Conservation (phyloP, 2,113 vertebrate species). For the Cygnus buccinator region DNA sequence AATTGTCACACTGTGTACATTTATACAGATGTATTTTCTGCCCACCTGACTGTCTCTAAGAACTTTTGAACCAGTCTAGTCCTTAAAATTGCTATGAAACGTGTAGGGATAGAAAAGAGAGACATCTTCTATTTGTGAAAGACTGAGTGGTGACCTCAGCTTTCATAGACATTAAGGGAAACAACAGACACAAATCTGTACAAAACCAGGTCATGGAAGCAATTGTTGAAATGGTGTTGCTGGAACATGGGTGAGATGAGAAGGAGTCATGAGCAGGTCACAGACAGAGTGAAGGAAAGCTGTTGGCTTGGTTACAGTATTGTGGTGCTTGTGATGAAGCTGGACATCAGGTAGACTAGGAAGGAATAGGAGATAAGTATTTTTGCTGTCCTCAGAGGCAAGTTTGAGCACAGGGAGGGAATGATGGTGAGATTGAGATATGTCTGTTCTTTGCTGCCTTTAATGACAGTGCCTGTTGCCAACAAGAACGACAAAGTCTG, state of each 20-base stretch:
- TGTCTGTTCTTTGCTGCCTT: neutral
- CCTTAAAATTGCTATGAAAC: neutral
- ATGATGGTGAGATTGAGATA: neutral
- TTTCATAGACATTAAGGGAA: neutral
- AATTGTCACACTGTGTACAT: neutral
- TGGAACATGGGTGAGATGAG: neutral
- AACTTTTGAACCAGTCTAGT: neutral
- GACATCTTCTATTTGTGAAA: neutral
- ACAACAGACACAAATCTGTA: neutral
- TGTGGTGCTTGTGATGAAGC: neutral
- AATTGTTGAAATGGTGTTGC: neutral
- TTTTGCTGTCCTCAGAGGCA: neutral
- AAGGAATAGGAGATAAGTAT: neutral
- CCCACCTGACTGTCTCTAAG: neutral
- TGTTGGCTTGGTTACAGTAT: neutral
- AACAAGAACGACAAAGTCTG: neutral
- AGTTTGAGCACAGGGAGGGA: neutral
- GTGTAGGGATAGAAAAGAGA: neutral
- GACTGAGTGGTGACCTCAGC: no score
- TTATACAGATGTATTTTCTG: neutral
- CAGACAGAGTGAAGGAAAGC: neutral
- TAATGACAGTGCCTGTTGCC: neutral
- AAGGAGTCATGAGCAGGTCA: neutral
- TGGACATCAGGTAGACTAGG: neutral
- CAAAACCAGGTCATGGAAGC: neutral